phyloP scores from a whole-genome alignment of 2,888 invertebrate genomes.

The Ctena decussata region DNA sequence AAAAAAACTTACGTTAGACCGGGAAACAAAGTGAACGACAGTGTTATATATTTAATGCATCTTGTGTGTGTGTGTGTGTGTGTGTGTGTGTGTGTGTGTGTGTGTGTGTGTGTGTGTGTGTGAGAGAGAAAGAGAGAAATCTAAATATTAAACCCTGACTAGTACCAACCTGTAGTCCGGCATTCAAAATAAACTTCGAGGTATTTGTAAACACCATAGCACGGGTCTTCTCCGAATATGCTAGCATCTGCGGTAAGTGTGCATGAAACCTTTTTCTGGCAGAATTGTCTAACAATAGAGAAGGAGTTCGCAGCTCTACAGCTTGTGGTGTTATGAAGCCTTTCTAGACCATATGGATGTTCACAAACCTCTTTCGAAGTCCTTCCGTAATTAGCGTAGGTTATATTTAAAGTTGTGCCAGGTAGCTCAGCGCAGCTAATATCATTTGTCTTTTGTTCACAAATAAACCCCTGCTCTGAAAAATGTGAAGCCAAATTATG shows the following conservation, averaged over 20 bases:
- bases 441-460: constrained; percentile 24
- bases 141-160: no score
- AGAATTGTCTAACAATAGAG: constrained; percentile 1
- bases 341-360: constrained; percentile 28
- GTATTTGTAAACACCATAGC: constrained; percentile 35
- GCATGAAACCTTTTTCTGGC: constrained; percentile 13
- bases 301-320: constrained; percentile 14
- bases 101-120: no score
- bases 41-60: no score
- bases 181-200: constrained; percentile 31
- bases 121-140: no score
- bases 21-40: no score
- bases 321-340: constrained; percentile 32
- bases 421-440: constrained; percentile 10
- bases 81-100: no score
- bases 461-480: constrained; percentile 25
- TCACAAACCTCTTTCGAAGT: constrained; percentile 17
- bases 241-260: constrained; percentile 2
- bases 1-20: no score
- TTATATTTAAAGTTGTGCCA: constrained; percentile 1
- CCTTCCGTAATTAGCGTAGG: constrained; percentile 27
- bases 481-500: no score
- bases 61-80: no score
- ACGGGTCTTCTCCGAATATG: constrained; percentile 35
- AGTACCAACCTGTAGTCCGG: neutral